Conservation (phyloP, 2,888 invertebrate species). For the Trachelus troglodyta region DNA sequence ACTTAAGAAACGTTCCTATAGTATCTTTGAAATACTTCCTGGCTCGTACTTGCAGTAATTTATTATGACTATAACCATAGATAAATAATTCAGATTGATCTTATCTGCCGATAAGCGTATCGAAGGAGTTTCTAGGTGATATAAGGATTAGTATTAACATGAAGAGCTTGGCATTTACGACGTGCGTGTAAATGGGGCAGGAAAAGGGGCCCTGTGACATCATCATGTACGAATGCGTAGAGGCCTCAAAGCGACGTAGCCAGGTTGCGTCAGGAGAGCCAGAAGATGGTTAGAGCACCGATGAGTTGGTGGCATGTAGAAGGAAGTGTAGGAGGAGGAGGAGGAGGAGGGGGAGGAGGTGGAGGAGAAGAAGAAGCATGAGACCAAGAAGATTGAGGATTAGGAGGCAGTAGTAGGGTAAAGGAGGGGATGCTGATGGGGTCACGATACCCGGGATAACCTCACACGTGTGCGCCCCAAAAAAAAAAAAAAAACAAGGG, state of each 20-base stretch:
- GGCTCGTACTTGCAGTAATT: neutral
- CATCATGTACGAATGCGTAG: slow-evolving; percentile 45
- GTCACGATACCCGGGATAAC: slow-evolving; percentile 56
- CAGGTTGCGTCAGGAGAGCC: slow-evolving; percentile 49
- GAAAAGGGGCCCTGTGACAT: slow-evolving; percentile 37
- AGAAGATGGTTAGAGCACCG: slow-evolving; percentile 21
- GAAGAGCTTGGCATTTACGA: neutral
- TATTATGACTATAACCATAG: neutral
- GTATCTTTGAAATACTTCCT: neutral
- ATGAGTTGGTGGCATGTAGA: slow-evolving; percentile 20
- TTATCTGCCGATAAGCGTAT: neutral
- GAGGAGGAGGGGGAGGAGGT: slow-evolving; percentile 10
- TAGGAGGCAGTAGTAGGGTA: slow-evolving; percentile 10
- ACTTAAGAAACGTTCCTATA: neutral
- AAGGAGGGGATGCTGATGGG: slow-evolving; percentile 47
- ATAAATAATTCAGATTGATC: neutral
- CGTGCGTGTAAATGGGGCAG: neutral
- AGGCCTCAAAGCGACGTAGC: slow-evolving; percentile 32
- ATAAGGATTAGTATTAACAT: slow-evolving; percentile 1
- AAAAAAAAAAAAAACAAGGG: slow-evolving; percentile 34
- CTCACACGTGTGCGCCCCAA: slow-evolving; percentile 57
- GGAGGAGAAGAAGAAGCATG: slow-evolving; percentile 13
- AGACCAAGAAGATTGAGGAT: slow-evolving; percentile 18
- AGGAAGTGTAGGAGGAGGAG: slow-evolving; percentile 24
- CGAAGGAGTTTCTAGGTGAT: neutral